phyloP scores from a whole-genome alignment of 2,113 vertebrate genomes.

The Neoarius graeffei region DNA sequence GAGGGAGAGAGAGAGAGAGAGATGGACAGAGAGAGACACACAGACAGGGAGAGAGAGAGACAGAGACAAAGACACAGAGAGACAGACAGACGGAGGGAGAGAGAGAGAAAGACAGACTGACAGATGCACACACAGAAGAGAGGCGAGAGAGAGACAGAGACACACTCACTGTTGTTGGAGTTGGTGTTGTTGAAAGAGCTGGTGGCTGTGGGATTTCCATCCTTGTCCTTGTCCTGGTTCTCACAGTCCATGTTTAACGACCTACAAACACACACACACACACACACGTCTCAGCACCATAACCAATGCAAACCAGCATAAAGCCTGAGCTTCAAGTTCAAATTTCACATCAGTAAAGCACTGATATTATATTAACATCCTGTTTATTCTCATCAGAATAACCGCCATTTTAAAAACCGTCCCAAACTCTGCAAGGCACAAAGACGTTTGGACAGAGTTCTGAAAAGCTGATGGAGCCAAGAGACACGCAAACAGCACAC shows the following conservation, averaged over 20 bases:
- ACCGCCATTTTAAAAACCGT: neutral
- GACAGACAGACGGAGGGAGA: no score
- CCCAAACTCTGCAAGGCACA: neutral
- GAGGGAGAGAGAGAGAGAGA: no score
- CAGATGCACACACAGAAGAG: no score
- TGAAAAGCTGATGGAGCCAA: neutral
- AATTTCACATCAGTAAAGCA: neutral
- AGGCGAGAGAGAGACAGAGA: no score
- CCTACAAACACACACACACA: slow-evolving; percentile 64
- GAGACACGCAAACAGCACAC: neutral
- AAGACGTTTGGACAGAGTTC: neutral
- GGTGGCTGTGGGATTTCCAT: slow-evolving; percentile 75
- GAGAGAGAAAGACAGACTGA: no score
- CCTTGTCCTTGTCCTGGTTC: slow-evolving; percentile 99
- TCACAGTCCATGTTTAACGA: slow-evolving; percentile 99
- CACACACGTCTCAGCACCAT: neutral
- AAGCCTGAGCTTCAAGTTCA: neutral
- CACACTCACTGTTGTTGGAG: slow-evolving; percentile 85
- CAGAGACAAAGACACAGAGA: no score
- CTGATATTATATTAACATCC: neutral
- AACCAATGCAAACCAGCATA: neutral
- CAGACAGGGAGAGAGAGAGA: no score
- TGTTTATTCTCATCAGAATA: neutral
- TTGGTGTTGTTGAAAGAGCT: slow-evolving; percentile 88
- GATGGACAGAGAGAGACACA: no score